phyloP scores from a whole-genome alignment of 1,140 invertebrate species.

The Odontomachus brunneus region DNA sequence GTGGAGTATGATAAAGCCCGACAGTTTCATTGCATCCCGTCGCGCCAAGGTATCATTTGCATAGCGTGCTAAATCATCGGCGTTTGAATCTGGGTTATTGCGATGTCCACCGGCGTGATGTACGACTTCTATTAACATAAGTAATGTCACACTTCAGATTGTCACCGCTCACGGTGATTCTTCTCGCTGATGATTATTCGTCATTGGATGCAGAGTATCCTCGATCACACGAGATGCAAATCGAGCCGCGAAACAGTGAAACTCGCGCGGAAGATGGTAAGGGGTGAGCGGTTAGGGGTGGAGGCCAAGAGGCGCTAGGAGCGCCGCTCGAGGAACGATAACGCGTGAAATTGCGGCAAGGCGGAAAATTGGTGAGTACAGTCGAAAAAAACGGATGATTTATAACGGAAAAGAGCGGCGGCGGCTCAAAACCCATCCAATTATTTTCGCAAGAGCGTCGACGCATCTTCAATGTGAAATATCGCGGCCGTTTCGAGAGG shows the following conservation, averaged over 20 bases:
- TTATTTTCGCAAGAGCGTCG: slow-evolving; percentile 64
- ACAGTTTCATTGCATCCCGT: slow-evolving; percentile 61
- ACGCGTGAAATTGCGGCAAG: slow-evolving; percentile 3
- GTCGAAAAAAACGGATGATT: slow-evolving; percentile 59
- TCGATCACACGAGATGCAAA: slow-evolving; percentile 10
- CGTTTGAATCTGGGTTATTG: slow-evolving; percentile 57
- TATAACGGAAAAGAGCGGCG: slow-evolving; percentile 35
- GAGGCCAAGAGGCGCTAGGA: not conserved
- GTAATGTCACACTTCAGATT: slow-evolving; percentile 49
- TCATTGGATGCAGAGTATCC: slow-evolving; percentile 29
- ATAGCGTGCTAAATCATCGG: slow-evolving; percentile 56
- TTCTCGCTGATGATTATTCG: not conserved
- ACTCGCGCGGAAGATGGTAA: not conserved
- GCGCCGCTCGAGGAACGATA: not conserved
- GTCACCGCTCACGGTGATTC: not conserved
- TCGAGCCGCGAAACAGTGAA: not conserved
- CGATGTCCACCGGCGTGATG: slow-evolving; percentile 48
- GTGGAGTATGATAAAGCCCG: slow-evolving; percentile 51
- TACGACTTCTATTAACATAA: slow-evolving; percentile 48
- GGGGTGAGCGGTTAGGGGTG: too few relatives aligned
- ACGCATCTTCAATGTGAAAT: slow-evolving; percentile 68
- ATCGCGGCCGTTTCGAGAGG: slow-evolving; percentile 49
- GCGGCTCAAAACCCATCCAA: slow-evolving; percentile 61
- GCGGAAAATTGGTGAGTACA: slow-evolving; percentile 33
- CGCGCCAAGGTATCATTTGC: slow-evolving; percentile 52